A percentile compares a stretch with the other conserved stretches of the same genome.
phyloP scores from a whole-genome alignment of 2,113 vertebrate genomes.

The Aramus guarauna region DNA sequence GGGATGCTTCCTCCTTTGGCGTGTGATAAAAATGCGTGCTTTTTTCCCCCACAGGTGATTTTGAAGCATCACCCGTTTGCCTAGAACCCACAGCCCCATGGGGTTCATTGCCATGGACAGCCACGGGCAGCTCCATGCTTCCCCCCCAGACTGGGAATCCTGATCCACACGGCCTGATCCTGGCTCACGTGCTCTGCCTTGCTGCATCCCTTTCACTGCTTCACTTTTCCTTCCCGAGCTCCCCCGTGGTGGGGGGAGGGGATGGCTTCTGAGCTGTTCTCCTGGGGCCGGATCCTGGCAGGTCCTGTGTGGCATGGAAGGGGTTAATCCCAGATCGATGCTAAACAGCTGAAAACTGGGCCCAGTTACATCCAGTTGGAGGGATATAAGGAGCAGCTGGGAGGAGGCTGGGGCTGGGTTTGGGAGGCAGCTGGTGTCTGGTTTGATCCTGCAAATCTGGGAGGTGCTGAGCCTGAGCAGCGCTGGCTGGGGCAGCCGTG shows the following conservation, averaged over 20 bases:
- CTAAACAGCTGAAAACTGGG: slow-evolving; percentile 47
- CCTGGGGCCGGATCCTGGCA: rapidly evolving
- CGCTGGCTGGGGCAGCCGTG: neutral
- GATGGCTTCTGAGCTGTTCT: neutral
- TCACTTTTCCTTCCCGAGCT: neutral
- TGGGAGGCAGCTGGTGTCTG: slow-evolving; percentile 39
- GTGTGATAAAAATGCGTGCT: neutral
- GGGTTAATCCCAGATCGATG: neutral
- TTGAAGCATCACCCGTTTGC: neutral
- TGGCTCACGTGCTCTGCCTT: neutral
- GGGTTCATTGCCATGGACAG: neutral
- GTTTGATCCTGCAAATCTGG: slow-evolving; percentile 1
- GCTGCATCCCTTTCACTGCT: neutral
- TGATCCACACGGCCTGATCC: neutral
- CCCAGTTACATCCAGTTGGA: slow-evolving; percentile 18
- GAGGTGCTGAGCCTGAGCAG: slow-evolving; percentile 29
- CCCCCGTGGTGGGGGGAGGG: rapidly evolving
- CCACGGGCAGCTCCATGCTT: neutral
- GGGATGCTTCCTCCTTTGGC: neutral
- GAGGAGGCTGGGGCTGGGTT: neutral
- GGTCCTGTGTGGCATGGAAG: neutral
- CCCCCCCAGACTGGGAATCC: neutral
- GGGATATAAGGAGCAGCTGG: slow-evolving; percentile 25
- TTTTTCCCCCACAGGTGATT: neutral
- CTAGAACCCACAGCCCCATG: rapidly evolving